Base-by-base conservation (phyloP, 1,140 invertebrate genomes). In the Eurytemora carolleeae region DNA sequence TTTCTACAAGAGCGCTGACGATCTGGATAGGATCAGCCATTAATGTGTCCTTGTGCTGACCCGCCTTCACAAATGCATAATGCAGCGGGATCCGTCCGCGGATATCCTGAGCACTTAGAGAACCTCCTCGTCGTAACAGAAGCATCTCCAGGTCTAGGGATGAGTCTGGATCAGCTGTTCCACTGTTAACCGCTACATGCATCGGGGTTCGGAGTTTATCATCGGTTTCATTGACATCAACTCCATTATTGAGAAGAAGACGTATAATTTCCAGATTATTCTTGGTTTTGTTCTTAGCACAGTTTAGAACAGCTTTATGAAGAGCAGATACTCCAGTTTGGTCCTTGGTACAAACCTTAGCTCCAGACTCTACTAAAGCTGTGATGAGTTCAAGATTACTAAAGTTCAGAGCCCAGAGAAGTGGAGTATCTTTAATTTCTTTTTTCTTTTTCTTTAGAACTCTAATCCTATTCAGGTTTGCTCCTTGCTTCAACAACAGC, bases 21-120 rank as follows among this genome's bases (percentile, higher is more conserved):
- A 77, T 58, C 64, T 76, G 74, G 63, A 77, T 74, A 3, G 76
- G 76, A 67, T 77, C 76, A 18, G 69, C 65, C 22, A 64, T 65
- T 24, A 64, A 63, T 3, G 63, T 67, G 53, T 68, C 54, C n/a
- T 61, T 44, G 59, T 59, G 55, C 56, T 63, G 63, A 44, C 57
- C 62, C 59, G 69, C 67, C 65, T 74, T 71, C 3, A 71, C 68
- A 67, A 77, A 78, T 0, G 71, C 72, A 65, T 76, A 76, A 66
- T 77, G 76, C 3, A 78, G 66, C 16, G 72, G 70, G 31, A 67
- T 68, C 59, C 72, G 26, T 1, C 65, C 64, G 17, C 63, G 26
- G 17, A 52, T 61, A 64, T 73, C 71, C 18, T 56, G 44, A 12
- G 65, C 64, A 57, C 65, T 60, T 18, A 68, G 26, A n/a, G 64